Conservation (phyloP, 2,113 vertebrate species). For the Mionectes macconnelli region DNA sequence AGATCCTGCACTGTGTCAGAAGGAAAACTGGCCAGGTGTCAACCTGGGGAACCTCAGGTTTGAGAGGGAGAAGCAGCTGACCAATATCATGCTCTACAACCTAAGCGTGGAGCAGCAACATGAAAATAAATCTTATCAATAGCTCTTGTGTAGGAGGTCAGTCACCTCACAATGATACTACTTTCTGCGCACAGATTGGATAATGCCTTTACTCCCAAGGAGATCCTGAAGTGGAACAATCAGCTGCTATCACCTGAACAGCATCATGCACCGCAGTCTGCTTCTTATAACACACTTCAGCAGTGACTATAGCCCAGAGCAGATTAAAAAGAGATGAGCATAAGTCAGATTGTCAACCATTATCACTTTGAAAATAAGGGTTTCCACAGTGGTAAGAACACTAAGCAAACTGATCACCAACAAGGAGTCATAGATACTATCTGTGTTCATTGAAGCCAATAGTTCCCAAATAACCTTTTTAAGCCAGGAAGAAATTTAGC, state of each 20-base stretch:
- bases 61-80: neutral
- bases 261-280: neutral
- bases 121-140: neutral
- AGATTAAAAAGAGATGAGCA: neutral
- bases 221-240: neutral
- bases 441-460: neutral
- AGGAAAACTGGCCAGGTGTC: neutral
- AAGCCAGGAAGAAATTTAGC: neutral
- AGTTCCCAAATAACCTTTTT: constrained; percentile 3
- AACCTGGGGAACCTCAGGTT: neutral
- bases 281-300: neutral
- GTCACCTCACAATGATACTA: neutral
- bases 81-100: neutral
- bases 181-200: neutral
- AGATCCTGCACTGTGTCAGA: neutral
- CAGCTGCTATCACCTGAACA: neutral
- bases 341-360: neutral
- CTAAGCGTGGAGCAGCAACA: neutral
- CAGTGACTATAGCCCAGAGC: neutral
- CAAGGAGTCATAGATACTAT: neutral
- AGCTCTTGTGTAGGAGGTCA: neutral
- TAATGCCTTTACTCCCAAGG: neutral
- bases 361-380: neutral
- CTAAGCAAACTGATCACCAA: neutral
- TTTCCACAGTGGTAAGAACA: neutral